Evolutionary conservation across 2,888 invertebrate species (phyloP).

Genomic region (Thera obeliscata): DNA sequence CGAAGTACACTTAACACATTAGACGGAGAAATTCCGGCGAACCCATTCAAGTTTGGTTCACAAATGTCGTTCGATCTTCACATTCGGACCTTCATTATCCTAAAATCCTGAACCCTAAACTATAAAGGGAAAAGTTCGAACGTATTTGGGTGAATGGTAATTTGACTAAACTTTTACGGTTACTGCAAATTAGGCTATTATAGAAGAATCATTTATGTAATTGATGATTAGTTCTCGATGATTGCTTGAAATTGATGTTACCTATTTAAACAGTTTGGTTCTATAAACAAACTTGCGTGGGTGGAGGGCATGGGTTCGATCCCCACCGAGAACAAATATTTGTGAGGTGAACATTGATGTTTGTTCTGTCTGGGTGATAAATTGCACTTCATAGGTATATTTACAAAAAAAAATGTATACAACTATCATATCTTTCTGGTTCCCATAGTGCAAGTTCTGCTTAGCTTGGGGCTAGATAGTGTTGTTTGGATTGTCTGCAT

Average conservation of each 20-base stretch:
- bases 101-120: conserved; percentile 47
- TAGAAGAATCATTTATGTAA: conserved; percentile 36
- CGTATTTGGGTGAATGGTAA: conserved; percentile 42
- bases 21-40: conserved; percentile 37
- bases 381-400: too few species aligned
- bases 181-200: conserved; percentile 46
- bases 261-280: background rate
- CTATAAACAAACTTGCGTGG: too few species aligned
- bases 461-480: too few species aligned
- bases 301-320: too few species aligned
- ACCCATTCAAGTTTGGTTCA: conserved; percentile 48
- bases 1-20: conserved; percentile 38
- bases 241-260: conserved; percentile 9
- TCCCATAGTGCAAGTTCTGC: too few species aligned
- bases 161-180: conserved; percentile 48
- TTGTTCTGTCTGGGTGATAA: too few species aligned
- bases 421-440: too few species aligned
- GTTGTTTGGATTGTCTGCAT: too few species aligned
- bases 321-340: too few species aligned
- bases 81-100: conserved; percentile 50
- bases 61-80: conserved; percentile 48
- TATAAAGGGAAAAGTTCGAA: conserved; percentile 49
- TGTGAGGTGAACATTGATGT: too few species aligned
- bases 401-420: too few species aligned
- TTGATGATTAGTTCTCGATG: conserved; percentile 33